Evolutionary conservation across 2,888 invertebrate species (phyloP).

Genomic region (Chouioia cunea): DNA sequence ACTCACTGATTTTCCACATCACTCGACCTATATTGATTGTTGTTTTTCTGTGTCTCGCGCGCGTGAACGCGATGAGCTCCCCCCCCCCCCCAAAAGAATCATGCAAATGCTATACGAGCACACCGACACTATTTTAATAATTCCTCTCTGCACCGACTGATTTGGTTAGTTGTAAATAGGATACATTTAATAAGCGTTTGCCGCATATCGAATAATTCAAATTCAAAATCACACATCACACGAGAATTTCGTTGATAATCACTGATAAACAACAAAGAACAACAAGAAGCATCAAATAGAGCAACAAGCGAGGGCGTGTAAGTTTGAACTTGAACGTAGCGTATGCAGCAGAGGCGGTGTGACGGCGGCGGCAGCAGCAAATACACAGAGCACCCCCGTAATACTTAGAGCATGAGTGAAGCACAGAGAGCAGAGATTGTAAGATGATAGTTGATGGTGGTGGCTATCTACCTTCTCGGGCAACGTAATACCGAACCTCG

Average conservation of each 20-base stretch:
- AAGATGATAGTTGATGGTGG: slow-evolving; percentile 8
- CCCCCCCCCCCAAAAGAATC: too few species aligned
- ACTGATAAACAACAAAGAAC: slow-evolving; percentile 12
- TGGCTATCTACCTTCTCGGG: slow-evolving; percentile 47
- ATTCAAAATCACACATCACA: slow-evolving; percentile 37
- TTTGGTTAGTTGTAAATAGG: too few species aligned
- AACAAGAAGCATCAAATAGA: background rate
- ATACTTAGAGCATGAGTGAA: slow-evolving; percentile 4
- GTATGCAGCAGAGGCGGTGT: background rate
- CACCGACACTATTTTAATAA: too few species aligned
- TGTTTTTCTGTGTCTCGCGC: too few species aligned
- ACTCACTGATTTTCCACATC: too few species aligned
- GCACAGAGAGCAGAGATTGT: background rate
- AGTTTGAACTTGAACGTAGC: slow-evolving; percentile 42
- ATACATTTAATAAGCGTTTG: too few species aligned
- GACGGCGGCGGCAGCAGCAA: background rate
- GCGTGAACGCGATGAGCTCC: too few species aligned
- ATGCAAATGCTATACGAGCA: too few species aligned
- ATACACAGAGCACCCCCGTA: slow-evolving; percentile 21
- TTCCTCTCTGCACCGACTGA: too few species aligned
- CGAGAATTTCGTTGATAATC: background rate
- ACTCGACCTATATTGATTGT: too few species aligned
- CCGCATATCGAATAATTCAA: slow-evolving; percentile 32
- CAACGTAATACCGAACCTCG: slow-evolving; percentile 50
- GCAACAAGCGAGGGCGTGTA: background rate